Base-by-base conservation (phyloP, 2,113 vertebrate species). In the Lates calcarifer region DNA sequence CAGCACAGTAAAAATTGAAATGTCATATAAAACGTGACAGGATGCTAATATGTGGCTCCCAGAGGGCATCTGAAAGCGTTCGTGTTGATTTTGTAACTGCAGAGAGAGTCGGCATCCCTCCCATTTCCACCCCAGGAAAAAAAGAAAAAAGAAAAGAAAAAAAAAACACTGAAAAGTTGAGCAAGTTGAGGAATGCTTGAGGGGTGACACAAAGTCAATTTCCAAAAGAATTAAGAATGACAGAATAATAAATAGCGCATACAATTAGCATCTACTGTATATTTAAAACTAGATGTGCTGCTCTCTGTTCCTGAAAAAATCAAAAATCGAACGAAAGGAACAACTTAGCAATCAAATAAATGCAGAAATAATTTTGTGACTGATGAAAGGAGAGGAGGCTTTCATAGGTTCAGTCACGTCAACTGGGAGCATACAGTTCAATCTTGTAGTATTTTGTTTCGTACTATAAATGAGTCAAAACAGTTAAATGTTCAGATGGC, bases 1-100 rank as follows among this genome's bases (percentile, higher is more conserved):
- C 82, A 86, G 83, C 89, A 85, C 82, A 81, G 90, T 92, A 93
- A 92, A 92, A 92, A 93, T 91, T 93, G 92, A 93, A 94, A 91
- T 90, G 91, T 93, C 93, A 91, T 84, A 93, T 93, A 92, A 93
- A 94, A 94, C 53, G 77, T 90, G 90, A 92, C 92, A 92, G 86
- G 90, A 93, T 93, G 92, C 90, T 93, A 93, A 93, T 93, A 92
- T 91, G 91, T 77, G 87, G 82, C 86, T 94, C 93, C 91, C 94
- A 90, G 89, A 91, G 93, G 93, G 89, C 91, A 90, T 87, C 86
- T 90, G 83, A 92, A 92, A 91, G 84, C 41, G 70, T 83, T 91
- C 77, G 79, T 92, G 91, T 93, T 94, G 91, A 91, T 92, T 92
- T 89, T 92, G 90, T 90, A 87, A 92, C 90, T 60, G 90, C 87